Conservation (phyloP, 2,797 vertebrate species). For the Protonibea diacanthus region DNA sequence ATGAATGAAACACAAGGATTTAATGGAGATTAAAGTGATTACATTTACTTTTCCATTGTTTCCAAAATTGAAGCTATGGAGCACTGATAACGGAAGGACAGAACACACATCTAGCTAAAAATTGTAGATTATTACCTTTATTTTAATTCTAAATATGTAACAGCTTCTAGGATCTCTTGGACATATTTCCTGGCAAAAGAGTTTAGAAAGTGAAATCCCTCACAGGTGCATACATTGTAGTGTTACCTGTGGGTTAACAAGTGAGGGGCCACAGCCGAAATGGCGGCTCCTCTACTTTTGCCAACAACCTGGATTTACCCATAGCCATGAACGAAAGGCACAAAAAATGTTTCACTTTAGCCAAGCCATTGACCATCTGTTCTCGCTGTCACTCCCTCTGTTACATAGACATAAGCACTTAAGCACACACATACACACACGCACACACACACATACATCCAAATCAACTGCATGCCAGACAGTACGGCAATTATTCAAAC, state of each 20-base stretch:
- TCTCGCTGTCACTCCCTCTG: constrained; percentile 31
- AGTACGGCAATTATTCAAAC: constrained; percentile 77
- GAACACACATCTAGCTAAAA: background rate
- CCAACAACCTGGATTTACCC: constrained; percentile 13
- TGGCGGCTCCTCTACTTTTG: background rate
- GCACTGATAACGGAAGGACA: background rate
- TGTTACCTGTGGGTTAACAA: background rate
- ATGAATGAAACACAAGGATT: background rate
- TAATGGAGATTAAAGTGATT: background rate
- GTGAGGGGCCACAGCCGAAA: background rate
- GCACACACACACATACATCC: constrained; percentile 37
- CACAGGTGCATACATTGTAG: background rate
- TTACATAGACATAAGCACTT: background rate
- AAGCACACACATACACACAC: constrained; percentile 14
- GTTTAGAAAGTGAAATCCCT: background rate
- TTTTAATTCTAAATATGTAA: background rate
- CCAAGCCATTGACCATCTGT: constrained; percentile 47
- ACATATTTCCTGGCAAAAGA: background rate
- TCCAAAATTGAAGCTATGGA: background rate
- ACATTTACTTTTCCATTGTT: background rate
- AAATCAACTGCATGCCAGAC: constrained; percentile 64
- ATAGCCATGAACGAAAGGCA: constrained; percentile 46
- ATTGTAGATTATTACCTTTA: background rate
- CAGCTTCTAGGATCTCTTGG: background rate
- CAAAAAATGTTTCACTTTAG: constrained; percentile 45